Base-by-base conservation (phyloP, 2,888 invertebrate genomes). In the Junonia oenone region DNA sequence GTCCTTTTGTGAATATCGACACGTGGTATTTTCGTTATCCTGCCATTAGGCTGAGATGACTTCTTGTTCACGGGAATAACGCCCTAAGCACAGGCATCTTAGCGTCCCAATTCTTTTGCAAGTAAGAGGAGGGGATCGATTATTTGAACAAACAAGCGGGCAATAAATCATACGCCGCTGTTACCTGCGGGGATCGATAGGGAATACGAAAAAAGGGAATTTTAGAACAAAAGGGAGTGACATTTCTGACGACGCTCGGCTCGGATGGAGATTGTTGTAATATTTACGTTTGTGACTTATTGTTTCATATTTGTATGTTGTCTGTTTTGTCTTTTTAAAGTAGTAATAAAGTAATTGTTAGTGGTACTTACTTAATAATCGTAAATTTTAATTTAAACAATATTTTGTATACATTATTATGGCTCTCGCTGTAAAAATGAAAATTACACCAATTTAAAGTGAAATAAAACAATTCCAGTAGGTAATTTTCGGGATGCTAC, bases 91-190 rank as follows among this genome's bases (percentile, higher is more conserved):
- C 14, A 51, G 4, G 58, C 40, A 56, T 55, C 50, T 64, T 75
- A 78, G 63, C 68, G 57, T 50, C 49, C 51, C 61, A 60, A 76
- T 76, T 74, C 63, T 72, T 57, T 61, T 62, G 58, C 58, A n/a
- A n/a, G n/a, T n/a, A n/a, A n/a, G n/a, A n/a, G 73, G 71, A 67
- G 72, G 76, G 26, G 33, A 86, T 88, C 87, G 89, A 89, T 89
- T 88, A 86, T 86, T 84, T 80, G 85, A 81, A 81, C 89, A 89
- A 89, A 88, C 87, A 87, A 81, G 76, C 68, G 64, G 73, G 83
- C 74, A 80, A 89, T 89, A 89, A 89, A 89, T 89, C 89, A 89
- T 88, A 75, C 82, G 75, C 77, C 83, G 82, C 81, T 76, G 76
- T 81, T 88, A 87, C 87, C 85, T 88, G 87, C 83, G 68, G 73